Conservation (phyloP, 2,888 invertebrate species). For the Tenthredo mesomela region DNA sequence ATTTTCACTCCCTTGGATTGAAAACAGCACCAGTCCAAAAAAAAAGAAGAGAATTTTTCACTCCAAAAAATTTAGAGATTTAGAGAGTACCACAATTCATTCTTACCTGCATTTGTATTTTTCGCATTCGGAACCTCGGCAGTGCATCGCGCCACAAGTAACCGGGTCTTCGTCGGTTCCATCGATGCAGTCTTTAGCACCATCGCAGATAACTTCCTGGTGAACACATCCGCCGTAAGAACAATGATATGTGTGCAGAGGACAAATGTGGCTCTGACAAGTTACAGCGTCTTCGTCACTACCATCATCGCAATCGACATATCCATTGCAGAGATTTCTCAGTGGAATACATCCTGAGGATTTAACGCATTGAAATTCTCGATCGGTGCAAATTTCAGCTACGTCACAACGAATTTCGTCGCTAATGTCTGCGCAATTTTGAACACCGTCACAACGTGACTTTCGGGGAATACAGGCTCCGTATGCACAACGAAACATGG, state of each 20-base stretch:
- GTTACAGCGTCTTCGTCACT: conserved; percentile 64
- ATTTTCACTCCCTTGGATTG: too few species aligned
- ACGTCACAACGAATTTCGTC: conserved; percentile 67
- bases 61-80: too few species aligned
- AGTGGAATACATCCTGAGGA: conserved; percentile 63
- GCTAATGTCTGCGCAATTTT: conserved; percentile 67
- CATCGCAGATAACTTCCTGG: conserved; percentile 67
- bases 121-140: conserved; percentile 60
- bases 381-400: conserved; percentile 60
- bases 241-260: conserved; percentile 64
- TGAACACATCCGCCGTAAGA: conserved; percentile 67
- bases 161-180: conserved; percentile 65
- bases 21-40: too few species aligned
- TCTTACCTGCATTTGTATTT: conserved; percentile 62
- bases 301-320: conserved; percentile 65
- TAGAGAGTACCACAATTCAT: not conserved
- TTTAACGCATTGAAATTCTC: conserved; percentile 63
- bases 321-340: conserved; percentile 65
- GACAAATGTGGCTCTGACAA: conserved; percentile 66
- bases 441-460: conserved; percentile 64
- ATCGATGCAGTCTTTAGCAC: conserved; percentile 67
- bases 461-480: conserved; percentile 66
- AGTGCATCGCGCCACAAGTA: conserved; percentile 61
- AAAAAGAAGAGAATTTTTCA: too few species aligned
- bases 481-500: conserved; percentile 66